These are phyloP conservation scores for Chrysogorgia sp. DNA, from an alignment of 92 coral and sea anemone species.

Conservation along the genomic window DNA sequence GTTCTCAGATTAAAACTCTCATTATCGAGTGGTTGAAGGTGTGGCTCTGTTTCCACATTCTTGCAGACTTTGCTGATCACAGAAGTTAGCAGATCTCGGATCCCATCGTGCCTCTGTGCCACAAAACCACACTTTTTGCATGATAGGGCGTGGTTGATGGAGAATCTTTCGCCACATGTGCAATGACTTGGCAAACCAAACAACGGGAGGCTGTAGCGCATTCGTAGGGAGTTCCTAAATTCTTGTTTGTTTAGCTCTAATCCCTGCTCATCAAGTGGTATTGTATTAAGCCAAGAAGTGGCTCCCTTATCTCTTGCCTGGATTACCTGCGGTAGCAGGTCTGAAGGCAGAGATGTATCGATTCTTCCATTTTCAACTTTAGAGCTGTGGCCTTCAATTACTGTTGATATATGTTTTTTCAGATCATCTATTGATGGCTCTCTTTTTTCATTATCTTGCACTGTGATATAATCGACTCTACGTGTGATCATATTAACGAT, in stretches of 20 bases:
- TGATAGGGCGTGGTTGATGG: constrained; percentile 19
- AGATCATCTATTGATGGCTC: not conserved
- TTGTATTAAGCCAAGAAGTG: constrained; percentile 32
- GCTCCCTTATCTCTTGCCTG: constrained; percentile 12
- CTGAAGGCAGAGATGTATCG: constrained; percentile 32
- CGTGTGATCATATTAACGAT: constrained; percentile 54
- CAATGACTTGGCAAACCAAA: constrained; percentile 27
- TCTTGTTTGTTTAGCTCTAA: constrained; percentile 37
- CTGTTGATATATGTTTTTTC: constrained; percentile 22
- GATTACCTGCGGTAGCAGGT: constrained; percentile 7
- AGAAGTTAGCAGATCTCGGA: constrained; percentile 40
- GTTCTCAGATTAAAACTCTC: constrained; percentile 28
- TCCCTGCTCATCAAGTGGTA: constrained; percentile 22
- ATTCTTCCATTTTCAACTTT: constrained; percentile 39
- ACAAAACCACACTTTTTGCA: constrained; percentile 49
- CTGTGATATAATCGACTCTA: constrained; percentile 54
- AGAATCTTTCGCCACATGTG: constrained; percentile 28
- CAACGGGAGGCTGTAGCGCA: not conserved
- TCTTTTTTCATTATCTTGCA: constrained; percentile 4
- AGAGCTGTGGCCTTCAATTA: constrained; percentile 22
- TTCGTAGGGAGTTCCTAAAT: constrained; percentile 23
- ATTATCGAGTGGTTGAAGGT: constrained; percentile 40
- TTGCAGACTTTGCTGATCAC: constrained; percentile 35
- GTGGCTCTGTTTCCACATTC: constrained; percentile 28
- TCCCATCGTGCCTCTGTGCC: constrained; percentile 48